Conservation (phyloP, 2,113 vertebrate species). For the Poeciliopsis occidentalis region DNA sequence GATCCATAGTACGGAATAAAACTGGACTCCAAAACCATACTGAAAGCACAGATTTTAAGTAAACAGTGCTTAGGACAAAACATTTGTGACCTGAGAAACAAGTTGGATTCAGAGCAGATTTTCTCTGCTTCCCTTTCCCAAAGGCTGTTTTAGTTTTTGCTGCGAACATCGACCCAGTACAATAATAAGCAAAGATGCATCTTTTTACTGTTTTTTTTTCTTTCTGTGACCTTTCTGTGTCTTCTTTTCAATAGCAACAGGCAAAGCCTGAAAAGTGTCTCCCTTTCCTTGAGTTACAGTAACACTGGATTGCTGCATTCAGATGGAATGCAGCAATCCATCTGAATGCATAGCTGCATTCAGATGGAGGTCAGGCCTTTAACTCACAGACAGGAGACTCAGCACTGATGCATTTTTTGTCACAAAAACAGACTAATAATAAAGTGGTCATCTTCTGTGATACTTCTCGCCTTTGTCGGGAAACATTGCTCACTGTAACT, state of each 20-base stretch:
- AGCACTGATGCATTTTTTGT: background rate
- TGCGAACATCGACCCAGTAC: background rate
- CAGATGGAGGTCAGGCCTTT: background rate
- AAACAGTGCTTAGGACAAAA: background rate
- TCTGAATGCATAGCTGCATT: background rate
- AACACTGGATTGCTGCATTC: background rate
- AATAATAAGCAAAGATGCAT: constrained; percentile 29
- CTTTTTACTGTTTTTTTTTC: constrained; percentile 32
- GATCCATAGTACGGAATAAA: no score
- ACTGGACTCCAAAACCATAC: no score
- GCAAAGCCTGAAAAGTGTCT: constrained; percentile 10
- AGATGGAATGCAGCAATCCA: no score
- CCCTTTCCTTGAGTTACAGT: constrained; percentile 2
- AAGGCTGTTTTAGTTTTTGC: background rate
- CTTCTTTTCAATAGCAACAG: constrained; percentile 61
- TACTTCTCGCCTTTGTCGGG: constrained; percentile 15
- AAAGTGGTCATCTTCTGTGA: constrained; percentile 8
- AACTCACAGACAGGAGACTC: background rate
- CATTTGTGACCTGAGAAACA: background rate
- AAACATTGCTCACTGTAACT: constrained; percentile 21
- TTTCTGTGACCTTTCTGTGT: constrained; percentile 28
- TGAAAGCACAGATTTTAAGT: background rate
- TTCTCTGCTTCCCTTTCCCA: background rate
- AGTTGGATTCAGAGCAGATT: background rate
- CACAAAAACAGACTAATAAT: background rate